These are phyloP conservation scores for Beris chalybata DNA, from an alignment of 2,888 invertebrate genomes.

Conservation along the genomic window DNA sequence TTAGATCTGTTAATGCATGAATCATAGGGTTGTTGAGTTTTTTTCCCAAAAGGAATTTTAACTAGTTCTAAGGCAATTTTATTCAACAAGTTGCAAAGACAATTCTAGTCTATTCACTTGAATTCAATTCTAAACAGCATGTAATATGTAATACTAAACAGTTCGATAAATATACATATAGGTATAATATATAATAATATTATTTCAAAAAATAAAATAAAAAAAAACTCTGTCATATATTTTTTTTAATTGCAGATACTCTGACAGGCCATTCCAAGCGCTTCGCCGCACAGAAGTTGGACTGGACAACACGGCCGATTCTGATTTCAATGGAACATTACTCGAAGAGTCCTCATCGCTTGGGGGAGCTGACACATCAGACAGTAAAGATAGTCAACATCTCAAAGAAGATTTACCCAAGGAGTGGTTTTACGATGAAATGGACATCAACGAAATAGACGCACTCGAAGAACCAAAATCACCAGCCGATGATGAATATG, in stretches of 20 bases:
- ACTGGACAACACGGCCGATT: constrained; percentile 42
- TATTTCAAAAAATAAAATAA: too few species aligned
- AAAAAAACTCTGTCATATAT: too few species aligned
- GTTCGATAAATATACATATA: too few species aligned
- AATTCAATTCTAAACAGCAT: too few species aligned
- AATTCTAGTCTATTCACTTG: too few species aligned
- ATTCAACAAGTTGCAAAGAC: too few species aligned
- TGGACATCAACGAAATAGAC: constrained; percentile 88
- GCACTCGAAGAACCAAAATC: constrained; percentile 89
- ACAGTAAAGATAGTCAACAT: constrained; percentile 81
- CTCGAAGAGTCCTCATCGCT: constrained; percentile 55
- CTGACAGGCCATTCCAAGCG: constrained; percentile 54
- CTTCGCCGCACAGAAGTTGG: constrained; percentile 48
- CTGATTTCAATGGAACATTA: constrained; percentile 54
- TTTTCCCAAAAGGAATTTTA: too few species aligned
- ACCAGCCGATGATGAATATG: constrained; percentile 90
- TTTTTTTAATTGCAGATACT: constrained; percentile 19
- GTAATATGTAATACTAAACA: too few species aligned
- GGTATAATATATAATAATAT: too few species aligned
- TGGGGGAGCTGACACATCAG: constrained; percentile 59
- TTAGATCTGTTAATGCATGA: too few species aligned
- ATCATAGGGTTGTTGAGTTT: too few species aligned
- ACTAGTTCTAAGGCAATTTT: too few species aligned
- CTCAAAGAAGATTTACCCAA: constrained; percentile 78
- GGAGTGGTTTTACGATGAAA: constrained; percentile 89